Percentiles rank a stretch among this genome's conserved stretches.
These are phyloP conservation scores for Delichon dasypus DNA, from an alignment of 2,797 vertebrate genomes.

Conservation along the genomic window DNA sequence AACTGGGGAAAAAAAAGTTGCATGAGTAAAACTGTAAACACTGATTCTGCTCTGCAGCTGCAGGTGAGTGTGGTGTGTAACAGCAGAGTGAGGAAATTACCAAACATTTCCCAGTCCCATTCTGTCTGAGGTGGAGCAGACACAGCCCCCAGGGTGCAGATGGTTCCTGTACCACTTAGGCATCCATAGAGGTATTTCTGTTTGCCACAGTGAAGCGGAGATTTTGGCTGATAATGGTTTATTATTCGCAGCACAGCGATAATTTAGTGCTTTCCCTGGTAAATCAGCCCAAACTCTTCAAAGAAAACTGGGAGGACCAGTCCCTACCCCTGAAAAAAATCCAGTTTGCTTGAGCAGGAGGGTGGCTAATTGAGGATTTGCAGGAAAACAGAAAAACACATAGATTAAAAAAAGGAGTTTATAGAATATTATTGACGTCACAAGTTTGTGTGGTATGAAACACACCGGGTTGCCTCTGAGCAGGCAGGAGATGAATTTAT, in stretches of 20 bases:
- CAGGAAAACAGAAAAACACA: not conserved
- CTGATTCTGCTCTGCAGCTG: not conserved
- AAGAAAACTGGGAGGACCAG: not conserved
- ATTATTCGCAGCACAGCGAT: not conserved
- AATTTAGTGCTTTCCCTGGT: not conserved
- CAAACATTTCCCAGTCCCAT: conserved; percentile 15
- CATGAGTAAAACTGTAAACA: not conserved
- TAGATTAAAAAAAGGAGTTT: not conserved
- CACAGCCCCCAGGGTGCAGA: not conserved
- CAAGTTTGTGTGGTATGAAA: not conserved
- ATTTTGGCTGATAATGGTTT: not conserved
- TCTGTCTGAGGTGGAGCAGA: conserved; percentile 13
- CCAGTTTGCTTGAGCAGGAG: not conserved
- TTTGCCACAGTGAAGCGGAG: not conserved
- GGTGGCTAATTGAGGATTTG: not conserved
- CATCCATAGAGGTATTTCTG: conserved; percentile 34
- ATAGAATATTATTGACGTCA: not conserved
- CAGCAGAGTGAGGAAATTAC: conserved; percentile 35
- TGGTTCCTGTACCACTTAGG: conserved; percentile 37
- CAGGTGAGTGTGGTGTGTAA: not conserved
- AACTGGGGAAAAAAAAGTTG: not conserved
- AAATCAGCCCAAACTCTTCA: not conserved
- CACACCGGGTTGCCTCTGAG: accelerated
- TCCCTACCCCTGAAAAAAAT: not conserved
- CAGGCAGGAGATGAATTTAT: not conserved